These are phyloP conservation scores for Zenarchopterus dispar DNA, from an alignment of 2,797 vertebrate species.

Conservation along the genomic window DNA sequence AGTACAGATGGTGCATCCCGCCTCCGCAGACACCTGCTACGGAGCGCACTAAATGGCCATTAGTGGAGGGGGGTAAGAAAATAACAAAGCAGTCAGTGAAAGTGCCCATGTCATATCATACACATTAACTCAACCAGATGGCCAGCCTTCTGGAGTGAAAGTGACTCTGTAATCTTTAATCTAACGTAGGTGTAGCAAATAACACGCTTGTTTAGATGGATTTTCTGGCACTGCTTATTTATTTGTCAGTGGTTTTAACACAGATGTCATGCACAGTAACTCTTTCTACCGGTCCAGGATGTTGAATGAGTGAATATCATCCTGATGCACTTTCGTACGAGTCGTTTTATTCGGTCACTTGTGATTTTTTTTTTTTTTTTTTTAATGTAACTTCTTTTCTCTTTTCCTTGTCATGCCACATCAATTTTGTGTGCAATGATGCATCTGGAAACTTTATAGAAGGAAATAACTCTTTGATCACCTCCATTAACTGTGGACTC, in stretches of 20 bases:
- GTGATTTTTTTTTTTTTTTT: not conserved
- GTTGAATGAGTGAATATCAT: not conserved
- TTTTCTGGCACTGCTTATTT: not conserved
- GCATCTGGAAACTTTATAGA: constrained; percentile 28
- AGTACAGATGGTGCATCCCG: constrained; percentile 79
- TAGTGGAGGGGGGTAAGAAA: constrained; percentile 59
- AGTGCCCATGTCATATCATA: constrained; percentile 73
- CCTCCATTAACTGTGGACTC: constrained; percentile 58
- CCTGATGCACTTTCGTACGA: too few species aligned
- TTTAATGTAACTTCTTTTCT: not conserved
- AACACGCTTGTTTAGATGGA: constrained; percentile 1
- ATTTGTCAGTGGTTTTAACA: constrained; percentile 3
- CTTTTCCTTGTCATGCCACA: not conserved
- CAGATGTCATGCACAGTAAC: not conserved
- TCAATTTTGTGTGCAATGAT: constrained; percentile 1
- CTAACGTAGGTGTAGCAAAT: constrained; percentile 18
- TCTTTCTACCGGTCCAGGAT: not conserved
- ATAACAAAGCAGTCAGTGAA: constrained; percentile 77
- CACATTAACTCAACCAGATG: constrained; percentile 77
- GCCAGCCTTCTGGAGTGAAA: constrained; percentile 61
- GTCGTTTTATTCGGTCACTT: not conserved
- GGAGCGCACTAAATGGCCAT: constrained; percentile 73
- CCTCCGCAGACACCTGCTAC: constrained; percentile 81
- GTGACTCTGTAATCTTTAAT: constrained; percentile 51
- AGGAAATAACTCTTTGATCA: constrained; percentile 63